A percentile compares a stretch with the other conserved stretches of the same genome.
Evolutionary conservation across 2,113 vertebrate genomes (phyloP).

Genomic region (Romanogobio albipinnatus): DNA sequence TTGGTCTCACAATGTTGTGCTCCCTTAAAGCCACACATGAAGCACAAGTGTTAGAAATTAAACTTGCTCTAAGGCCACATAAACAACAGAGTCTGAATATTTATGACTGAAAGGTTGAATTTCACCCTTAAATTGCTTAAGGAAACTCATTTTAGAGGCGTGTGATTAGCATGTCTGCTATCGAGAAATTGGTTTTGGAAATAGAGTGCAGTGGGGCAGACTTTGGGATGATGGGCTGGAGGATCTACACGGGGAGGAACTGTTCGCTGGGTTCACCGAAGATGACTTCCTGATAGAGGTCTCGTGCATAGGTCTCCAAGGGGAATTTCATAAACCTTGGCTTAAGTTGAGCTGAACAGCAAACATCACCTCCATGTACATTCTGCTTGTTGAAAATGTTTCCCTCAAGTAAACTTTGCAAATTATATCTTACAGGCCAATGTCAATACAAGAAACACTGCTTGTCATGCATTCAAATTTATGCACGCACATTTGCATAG

Average conservation of each 20-base stretch:
- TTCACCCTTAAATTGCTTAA: slow-evolving; percentile 33
- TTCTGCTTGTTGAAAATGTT: not conserved
- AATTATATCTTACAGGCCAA: slow-evolving; percentile 40
- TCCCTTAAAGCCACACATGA: slow-evolving; percentile 31
- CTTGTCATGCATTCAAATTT: slow-evolving; percentile 44
- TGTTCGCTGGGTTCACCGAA: slow-evolving; percentile 16
- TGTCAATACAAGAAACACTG: slow-evolving; percentile 41
- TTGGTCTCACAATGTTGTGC: slow-evolving; percentile 32
- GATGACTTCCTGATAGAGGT: slow-evolving; percentile 17
- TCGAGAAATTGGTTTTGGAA: slow-evolving; percentile 51
- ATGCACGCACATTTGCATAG: slow-evolving; percentile 40
- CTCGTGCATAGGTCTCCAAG: not conserved
- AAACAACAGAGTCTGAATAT: slow-evolving; percentile 48
- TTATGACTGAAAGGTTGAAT: slow-evolving; percentile 44
- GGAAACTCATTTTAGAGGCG: slow-evolving; percentile 43
- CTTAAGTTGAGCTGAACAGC: slow-evolving; percentile 1
- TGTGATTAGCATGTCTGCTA: slow-evolving; percentile 54
- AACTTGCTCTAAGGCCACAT: slow-evolving; percentile 33
- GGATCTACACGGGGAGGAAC: slow-evolving; percentile 13
- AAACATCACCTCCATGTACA: slow-evolving; percentile 7
- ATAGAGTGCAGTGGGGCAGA: slow-evolving; percentile 39
- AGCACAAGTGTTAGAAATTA: slow-evolving; percentile 7
- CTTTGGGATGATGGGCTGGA: slow-evolving; percentile 42
- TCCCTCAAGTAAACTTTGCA: slow-evolving; percentile 16
- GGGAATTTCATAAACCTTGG: not conserved